Evolutionary conservation across 2,113 vertebrate genomes (phyloP).

Genomic region (Pseudorasbora parva): DNA sequence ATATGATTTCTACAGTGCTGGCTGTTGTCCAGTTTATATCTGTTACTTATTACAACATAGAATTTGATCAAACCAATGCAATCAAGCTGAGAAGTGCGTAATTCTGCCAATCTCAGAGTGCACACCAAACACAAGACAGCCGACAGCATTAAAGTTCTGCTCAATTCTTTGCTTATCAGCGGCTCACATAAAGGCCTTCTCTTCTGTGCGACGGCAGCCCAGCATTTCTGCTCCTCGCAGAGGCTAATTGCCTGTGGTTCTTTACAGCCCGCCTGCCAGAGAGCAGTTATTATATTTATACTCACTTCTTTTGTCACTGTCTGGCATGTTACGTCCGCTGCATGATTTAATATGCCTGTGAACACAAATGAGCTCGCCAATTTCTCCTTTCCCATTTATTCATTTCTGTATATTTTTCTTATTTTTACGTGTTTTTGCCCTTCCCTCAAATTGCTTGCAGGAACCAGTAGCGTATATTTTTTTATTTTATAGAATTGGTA

Average conservation of each 20-base stretch:
- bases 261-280: conserved; percentile 47
- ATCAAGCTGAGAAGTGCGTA: conserved; percentile 25
- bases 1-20: background rate
- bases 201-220: conserved; percentile 56
- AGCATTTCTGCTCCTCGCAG: conserved; percentile 54
- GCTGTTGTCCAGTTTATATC: conserved; percentile 11
- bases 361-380: conserved; percentile 57
- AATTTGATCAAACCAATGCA: conserved; percentile 37
- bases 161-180: conserved; percentile 69
- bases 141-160: conserved; percentile 41
- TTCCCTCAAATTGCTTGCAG: conserved; percentile 29
- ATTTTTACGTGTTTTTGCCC: background rate
- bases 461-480: background rate
- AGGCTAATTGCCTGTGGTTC: conserved; percentile 69
- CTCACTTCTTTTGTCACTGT: conserved; percentile 62
- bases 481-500: background rate
- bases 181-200: conserved; percentile 67
- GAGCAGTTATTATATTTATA: conserved; percentile 58
- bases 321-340: conserved; percentile 54
- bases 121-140: conserved; percentile 20
- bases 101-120: background rate
- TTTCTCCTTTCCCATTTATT: conserved; percentile 57
- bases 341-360: conserved; percentile 59
- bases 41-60: background rate
- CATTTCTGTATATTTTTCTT: conserved; percentile 20